phyloP scores from a whole-genome alignment of 2,113 vertebrate genomes.

The Clarias macrocephalus region DNA sequence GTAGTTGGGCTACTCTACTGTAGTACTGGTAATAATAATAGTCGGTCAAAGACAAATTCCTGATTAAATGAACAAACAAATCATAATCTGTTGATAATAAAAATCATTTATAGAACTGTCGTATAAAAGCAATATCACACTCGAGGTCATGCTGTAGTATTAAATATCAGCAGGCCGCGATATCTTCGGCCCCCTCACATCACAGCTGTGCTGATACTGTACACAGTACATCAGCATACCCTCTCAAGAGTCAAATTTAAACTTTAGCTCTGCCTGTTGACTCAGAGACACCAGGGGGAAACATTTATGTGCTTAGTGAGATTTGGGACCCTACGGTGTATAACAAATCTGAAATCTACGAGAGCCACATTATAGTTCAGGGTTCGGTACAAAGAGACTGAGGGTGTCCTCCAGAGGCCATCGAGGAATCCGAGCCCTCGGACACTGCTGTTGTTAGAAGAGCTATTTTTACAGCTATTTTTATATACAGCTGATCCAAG shows the following conservation, averaged over 20 bases:
- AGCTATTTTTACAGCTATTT: conserved; percentile 48
- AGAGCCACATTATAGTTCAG: background rate
- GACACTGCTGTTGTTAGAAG: conserved; percentile 33
- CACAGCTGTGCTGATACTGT: too few relatives aligned
- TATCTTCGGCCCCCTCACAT: too few relatives aligned
- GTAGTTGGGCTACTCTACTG: too few relatives aligned
- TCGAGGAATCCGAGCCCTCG: conserved; percentile 39
- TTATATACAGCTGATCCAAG: conserved; percentile 41
- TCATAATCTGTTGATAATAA: too few relatives aligned
- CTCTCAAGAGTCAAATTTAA: background rate
- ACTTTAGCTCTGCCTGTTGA: background rate
- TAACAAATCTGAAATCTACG: background rate
- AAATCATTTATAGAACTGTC: too few relatives aligned
- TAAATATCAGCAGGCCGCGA: too few relatives aligned
- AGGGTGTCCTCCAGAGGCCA: conserved; percentile 37
- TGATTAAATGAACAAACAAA: too few relatives aligned
- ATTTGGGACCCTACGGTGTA: background rate
- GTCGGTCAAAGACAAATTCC: too few relatives aligned
- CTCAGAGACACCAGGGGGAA: background rate
- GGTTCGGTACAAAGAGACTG: background rate
- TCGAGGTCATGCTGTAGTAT: too few relatives aligned
- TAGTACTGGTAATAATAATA: too few relatives aligned
- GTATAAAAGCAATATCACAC: too few relatives aligned
- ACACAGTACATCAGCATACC: too few relatives aligned
- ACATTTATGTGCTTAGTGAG: background rate